Conservation (phyloP, 2,797 vertebrate genomes). For the Coccyzus lansbergi region DNA sequence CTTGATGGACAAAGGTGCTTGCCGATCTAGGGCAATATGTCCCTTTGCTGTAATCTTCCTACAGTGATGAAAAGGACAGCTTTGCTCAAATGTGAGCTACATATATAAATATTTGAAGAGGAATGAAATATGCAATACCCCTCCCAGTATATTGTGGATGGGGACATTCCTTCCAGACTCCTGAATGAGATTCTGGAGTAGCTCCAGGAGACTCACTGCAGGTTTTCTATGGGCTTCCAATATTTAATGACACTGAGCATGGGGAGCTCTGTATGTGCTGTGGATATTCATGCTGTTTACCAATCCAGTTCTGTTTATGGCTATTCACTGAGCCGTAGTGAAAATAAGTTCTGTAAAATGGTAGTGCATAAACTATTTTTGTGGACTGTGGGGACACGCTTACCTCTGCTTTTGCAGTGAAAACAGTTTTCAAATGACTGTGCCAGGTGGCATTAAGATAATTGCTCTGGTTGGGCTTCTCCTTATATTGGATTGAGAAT, state of each 20-base stretch:
- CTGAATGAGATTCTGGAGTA: not conserved
- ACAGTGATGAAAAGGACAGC: not conserved
- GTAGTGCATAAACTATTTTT: not conserved
- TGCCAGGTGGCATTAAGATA: constrained; percentile 40
- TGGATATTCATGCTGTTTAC: not conserved
- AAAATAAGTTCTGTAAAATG: not conserved
- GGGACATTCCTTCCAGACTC: not conserved
- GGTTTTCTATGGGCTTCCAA: not conserved
- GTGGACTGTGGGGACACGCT: not conserved
- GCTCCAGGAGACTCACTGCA: not conserved
- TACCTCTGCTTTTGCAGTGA: not conserved
- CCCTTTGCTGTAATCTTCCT: not conserved
- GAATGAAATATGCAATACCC: not conserved
- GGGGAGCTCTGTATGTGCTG: not conserved
- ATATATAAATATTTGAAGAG: constrained; percentile 12
- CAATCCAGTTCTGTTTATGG: not conserved
- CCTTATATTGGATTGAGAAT: not conserved
- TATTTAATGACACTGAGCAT: not conserved
- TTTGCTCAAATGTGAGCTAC: not conserved
- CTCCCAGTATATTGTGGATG: not conserved
- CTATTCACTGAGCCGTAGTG: not conserved
- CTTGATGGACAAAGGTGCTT: not conserved
- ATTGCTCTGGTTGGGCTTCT: constrained; percentile 33
- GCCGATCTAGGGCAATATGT: not conserved
- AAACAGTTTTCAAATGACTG: not conserved